Percentiles rank a stretch among this genome's conserved stretches.
These are phyloP conservation scores for Anguilla megastoma DNA, from an alignment of 2,797 vertebrate species.

Conservation along the genomic window DNA sequence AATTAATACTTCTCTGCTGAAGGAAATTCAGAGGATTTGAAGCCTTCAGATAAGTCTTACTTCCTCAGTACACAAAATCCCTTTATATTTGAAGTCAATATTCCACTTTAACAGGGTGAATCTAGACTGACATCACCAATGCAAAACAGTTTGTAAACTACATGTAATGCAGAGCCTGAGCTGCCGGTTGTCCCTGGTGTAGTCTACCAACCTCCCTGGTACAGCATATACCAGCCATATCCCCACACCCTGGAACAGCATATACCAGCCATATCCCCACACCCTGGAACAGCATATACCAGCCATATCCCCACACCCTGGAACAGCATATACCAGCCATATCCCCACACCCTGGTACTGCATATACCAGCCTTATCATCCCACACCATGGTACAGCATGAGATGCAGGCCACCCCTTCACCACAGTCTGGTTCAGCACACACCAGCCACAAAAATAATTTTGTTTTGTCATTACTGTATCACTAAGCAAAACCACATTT, in stretches of 20 bases:
- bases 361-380: no score
- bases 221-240: no score
- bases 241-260: no score
- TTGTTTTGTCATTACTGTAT: no score
- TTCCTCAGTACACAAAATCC: not conserved
- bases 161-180: not conserved
- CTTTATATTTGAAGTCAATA: conserved; percentile 2
- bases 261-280: no score
- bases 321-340: not conserved
- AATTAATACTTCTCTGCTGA: not conserved
- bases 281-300: not conserved
- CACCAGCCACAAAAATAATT: no score
- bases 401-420: no score
- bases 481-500: no score
- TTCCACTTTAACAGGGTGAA: not conserved
- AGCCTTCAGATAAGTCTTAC: not conserved
- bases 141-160: not conserved
- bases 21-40: not conserved
- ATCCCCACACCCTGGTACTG: not conserved
- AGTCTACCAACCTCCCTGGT: not conserved
- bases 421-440: no score
- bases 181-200: not conserved
- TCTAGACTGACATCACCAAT: not conserved
- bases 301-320: not conserved
- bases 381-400: no score